A percentile compares a stretch with the other conserved stretches of the same genome.
phyloP scores from a whole-genome alignment of 2,113 vertebrate genomes.

The Circaetus gallicus region DNA sequence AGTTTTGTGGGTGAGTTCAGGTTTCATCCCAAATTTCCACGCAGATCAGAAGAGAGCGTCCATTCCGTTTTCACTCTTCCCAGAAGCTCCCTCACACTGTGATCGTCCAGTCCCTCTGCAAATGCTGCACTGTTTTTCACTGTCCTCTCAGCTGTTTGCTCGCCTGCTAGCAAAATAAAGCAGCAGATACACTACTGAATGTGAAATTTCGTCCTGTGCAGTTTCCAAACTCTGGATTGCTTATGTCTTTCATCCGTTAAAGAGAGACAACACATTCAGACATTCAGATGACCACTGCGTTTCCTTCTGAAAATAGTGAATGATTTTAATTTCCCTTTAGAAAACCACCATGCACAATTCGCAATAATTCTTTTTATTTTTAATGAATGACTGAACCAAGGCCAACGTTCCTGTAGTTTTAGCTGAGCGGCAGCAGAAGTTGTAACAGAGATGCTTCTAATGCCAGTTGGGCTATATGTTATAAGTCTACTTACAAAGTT shows the following conservation, averaged over 20 bases:
- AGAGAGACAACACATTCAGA: neutral
- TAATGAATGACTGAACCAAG: neutral
- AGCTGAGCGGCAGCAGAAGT: neutral
- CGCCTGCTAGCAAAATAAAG: neutral
- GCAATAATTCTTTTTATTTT: neutral
- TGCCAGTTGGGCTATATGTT: conserved; percentile 45
- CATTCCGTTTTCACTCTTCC: neutral
- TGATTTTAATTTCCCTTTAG: neutral
- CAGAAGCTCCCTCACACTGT: neutral
- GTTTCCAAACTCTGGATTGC: neutral
- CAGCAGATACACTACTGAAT: neutral
- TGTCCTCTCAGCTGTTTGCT: neutral
- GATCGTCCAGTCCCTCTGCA: neutral
- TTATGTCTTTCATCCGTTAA: neutral
- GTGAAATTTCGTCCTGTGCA: neutral
- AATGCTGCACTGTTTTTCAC: neutral
- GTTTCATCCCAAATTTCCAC: neutral
- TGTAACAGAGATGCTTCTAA: conserved; percentile 16
- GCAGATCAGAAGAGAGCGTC: neutral
- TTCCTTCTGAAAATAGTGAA: neutral
- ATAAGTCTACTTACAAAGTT: conserved; percentile 44
- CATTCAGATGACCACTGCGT: neutral
- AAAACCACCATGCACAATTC: neutral
- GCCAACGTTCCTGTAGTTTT: neutral
- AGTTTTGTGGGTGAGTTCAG: neutral